Percentiles rank a stretch among this genome's conserved stretches.
phyloP scores from a whole-genome alignment of 2,113 vertebrate species.

The Daphoenositta chrysoptera region DNA sequence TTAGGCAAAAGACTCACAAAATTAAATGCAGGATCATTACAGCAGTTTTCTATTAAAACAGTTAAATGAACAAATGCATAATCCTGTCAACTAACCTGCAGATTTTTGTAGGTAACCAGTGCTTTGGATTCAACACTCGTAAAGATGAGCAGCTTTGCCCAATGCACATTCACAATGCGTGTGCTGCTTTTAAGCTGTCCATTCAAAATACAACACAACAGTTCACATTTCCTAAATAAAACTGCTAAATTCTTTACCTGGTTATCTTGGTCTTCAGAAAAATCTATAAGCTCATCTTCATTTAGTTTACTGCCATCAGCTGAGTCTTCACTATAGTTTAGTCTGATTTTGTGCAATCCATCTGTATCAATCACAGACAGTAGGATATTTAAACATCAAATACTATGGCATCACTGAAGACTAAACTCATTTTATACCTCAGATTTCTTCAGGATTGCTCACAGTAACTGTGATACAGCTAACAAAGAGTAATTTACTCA shows the following conservation, averaged over 20 bases:
- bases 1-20: not conserved
- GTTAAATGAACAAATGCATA: not conserved
- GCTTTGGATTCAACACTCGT: not conserved
- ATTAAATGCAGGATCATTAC: not conserved
- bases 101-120: not conserved
- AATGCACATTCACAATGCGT: not conserved
- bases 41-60: not conserved
- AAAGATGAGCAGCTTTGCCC: not conserved
- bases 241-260: conserved; percentile 74
- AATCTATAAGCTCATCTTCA: conserved; percentile 83
- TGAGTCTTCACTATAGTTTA: conserved; percentile 82
- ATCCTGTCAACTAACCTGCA: not conserved
- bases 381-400: conserved; percentile 23
- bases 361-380: conserved; percentile 74
- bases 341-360: conserved; percentile 88
- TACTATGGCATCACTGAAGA: not conserved
- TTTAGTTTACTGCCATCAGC: conserved; percentile 71
- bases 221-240: not conserved
- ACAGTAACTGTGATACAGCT: not conserved
- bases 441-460: not conserved
- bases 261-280: conserved; percentile 93
- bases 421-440: not conserved
- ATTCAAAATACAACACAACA: not conserved
- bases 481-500: not conserved
- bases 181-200: not conserved